Base-by-base conservation (phyloP, 2,797 vertebrate genomes). In the Pangasius mekongensis region DNA sequence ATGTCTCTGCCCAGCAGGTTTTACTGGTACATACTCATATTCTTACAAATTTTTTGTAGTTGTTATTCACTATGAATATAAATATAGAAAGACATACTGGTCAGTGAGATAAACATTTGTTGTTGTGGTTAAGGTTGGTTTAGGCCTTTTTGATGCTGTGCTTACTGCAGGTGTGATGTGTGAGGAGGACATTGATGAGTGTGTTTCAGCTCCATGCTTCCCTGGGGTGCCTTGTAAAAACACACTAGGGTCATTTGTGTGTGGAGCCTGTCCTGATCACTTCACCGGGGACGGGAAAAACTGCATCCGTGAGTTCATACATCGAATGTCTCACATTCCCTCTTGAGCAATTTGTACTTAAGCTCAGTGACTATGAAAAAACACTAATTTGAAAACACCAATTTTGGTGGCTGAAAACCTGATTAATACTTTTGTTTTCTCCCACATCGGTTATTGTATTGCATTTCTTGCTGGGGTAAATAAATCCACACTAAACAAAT, bases 141-240 rank as follows among this genome's bases (percentile, higher is more conserved):
- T n/a, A 71, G 52, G n/a, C 11, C 1, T 47, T 69, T n/a, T 73
- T 71, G 5, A 36, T 87, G 83, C 54, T 24, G 36, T 0, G 0
- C 80, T 54, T 73, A 90, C 33, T 85, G 84, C 80, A 97, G 96
- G 96, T 87, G 85, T 90, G 78, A 95, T 95, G 0, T 99, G 97
- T 87, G 94, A 97, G 93, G 96, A 97, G 74, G 98, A 98, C 76
- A 56, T 96, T 27, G 96, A 98, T 27, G 97, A 99, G 92, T 99
- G 98, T 87, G 77, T 91, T 67, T 95, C 95, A n/a, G 91, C 30
- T 66, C 96, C 97, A 2, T 99, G 98, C 91, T 97, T 96, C 88
- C 89, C 96, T 22, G 95, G 94, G 67, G 95, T 94, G 8, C 74
- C 90, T 84, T 99, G 98, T 87, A 93, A 94, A 92, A 98, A 98